Evolutionary conservation across 1,140 invertebrate species (phyloP).

Genomic region (Diuraphis noxia): DNA sequence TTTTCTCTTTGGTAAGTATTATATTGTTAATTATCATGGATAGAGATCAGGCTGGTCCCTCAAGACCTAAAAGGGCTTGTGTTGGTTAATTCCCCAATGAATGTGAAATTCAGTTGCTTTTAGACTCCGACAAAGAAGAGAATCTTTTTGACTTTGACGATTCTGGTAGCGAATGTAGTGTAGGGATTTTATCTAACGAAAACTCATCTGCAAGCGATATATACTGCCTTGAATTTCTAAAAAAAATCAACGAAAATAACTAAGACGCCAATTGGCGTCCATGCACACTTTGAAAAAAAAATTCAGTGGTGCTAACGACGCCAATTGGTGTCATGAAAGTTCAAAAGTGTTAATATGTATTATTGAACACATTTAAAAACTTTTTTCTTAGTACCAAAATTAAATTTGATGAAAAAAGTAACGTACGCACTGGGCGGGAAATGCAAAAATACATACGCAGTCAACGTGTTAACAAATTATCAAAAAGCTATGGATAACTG

Average conservation of each 20-base stretch:
- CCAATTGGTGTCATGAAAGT: constrained; percentile 18
- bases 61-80: background rate
- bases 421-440: background rate
- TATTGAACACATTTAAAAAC: constrained; percentile 20
- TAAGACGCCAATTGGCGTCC: background rate
- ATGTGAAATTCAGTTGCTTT: background rate
- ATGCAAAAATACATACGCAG: background rate
- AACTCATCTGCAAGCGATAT: background rate
- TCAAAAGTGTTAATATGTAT: background rate
- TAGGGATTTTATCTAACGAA: background rate
- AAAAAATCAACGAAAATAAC: background rate
- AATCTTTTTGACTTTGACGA: background rate
- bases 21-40: background rate
- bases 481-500: no score
- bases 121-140: background rate
- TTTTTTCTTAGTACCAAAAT: constrained; percentile 19
- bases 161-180: constrained; percentile 10
- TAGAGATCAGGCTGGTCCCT: background rate
- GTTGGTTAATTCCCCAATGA: background rate
- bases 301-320: constrained; percentile 4
- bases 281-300: background rate
- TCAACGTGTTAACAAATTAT: no score
- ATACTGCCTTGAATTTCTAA: background rate
- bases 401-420: constrained; percentile 10
- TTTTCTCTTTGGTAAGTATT: no score